Evolutionary conservation across 2,113 vertebrate genomes (phyloP), one percentile per base, ranked within the genome.

Genomic region (Mustela nigripes): DNA sequence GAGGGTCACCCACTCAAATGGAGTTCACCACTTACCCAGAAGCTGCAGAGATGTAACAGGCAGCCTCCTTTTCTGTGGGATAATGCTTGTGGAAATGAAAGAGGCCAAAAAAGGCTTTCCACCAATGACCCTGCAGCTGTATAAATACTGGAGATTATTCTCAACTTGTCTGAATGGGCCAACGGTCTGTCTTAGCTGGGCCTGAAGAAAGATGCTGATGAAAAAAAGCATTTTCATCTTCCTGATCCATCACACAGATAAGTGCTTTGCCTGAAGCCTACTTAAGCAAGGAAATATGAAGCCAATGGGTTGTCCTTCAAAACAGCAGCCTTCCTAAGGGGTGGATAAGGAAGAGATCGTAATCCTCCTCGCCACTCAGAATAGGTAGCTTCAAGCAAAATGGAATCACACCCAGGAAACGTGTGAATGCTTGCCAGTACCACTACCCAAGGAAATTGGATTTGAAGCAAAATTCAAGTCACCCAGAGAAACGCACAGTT

Each of bases 381-480:
- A 42, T 53, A 4, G 0, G 11, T 2, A 53, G 90, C 65, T 94
- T 87, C 60, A 21, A 73, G 26, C 36, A 69, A 65, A 63, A 89
- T 10, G 36, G 26, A 48, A 56, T 74, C n/a, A n/a, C 19, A 48
- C 28, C 58, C 16, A 11, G 6, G 65, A 90, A 97, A 42, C 11
- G 4, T 31, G 18, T 60, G 39, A 88, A 50, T 11, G 4, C 4
- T 95, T 36, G 28, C 60, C 79, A 79, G 36, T 22, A 86, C 45
- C 58, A 1, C 56, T 76, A 65, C 45, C 36, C 76, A 39, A 79
- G 82, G 73, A 91, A 80, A 89, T 24, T 67, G 74, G 39, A 92
- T 95, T 56, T 62, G 71, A 93, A 85, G 84, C 45, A 82, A 96
- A 97, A 96, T 45, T 26, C 67, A 63, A 79, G 31, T 88, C 90